phyloP scores from a whole-genome alignment of 2,797 vertebrate species.

The Macroramphosus scolopax region DNA sequence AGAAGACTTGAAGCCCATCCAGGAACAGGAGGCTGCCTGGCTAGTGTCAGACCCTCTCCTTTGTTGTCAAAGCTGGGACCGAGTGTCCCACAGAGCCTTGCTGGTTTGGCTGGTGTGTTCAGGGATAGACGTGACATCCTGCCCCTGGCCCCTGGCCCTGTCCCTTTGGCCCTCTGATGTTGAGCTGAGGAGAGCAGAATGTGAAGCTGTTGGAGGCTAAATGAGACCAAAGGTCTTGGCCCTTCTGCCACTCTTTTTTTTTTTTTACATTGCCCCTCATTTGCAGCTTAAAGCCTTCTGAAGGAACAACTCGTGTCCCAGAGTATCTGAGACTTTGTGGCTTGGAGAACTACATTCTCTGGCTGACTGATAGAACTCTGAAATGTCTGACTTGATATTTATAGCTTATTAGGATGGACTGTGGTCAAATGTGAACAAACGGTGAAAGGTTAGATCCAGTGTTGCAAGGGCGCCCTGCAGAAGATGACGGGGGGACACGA shows the following conservation, averaged over 20 bases:
- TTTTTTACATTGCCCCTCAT: conserved; percentile 28
- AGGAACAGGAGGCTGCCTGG: conserved; percentile 59
- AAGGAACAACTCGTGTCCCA: conserved; percentile 17
- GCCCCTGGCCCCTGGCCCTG: conserved; percentile 66
- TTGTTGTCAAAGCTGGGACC: conserved; percentile 66
- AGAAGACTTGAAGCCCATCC: conserved; percentile 70
- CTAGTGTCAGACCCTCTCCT: conserved; percentile 64
- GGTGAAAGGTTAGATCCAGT: conserved; percentile 1
- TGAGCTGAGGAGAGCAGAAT: conserved; percentile 69
- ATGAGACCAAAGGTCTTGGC: conserved; percentile 71
- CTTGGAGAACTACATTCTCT: conserved; percentile 4
- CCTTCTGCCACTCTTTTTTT: conserved; percentile 43
- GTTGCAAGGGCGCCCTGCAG: background rate
- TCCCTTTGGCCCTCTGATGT: conserved; percentile 57
- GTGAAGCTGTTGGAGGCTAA: conserved; percentile 71
- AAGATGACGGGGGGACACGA: background rate
- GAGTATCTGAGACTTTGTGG: conserved; percentile 4
- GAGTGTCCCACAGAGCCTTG: conserved; percentile 63
- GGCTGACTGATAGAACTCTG: conserved; percentile 5
- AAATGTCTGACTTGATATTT: conserved; percentile 6
- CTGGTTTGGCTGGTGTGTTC: conserved; percentile 67
- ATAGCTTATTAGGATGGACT: conserved; percentile 3
- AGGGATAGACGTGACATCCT: conserved; percentile 78
- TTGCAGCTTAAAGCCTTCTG: conserved; percentile 31
- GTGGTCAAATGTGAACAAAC: conserved; percentile 15